phyloP scores from a whole-genome alignment of 2,797 vertebrate species.

The Propithecus perrieri region DNA sequence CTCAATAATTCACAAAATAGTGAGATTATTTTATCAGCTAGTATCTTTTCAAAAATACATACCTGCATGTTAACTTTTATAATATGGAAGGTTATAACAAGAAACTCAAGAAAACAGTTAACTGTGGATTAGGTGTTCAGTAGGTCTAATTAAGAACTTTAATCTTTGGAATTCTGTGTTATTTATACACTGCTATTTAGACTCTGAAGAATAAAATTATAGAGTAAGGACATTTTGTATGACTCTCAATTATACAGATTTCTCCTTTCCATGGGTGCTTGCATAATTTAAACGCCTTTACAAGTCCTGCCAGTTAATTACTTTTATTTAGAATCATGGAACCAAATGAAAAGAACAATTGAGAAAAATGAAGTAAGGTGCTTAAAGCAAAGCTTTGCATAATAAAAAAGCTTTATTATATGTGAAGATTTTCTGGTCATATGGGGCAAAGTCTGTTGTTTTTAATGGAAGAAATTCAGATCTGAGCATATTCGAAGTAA shows the following conservation, averaged over 20 bases:
- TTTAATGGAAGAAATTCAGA: background rate
- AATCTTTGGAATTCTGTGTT: background rate
- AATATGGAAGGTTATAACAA: constrained; percentile 13
- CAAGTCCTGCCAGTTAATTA: background rate
- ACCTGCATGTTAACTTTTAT: background rate
- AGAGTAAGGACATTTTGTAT: background rate
- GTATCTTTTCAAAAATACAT: background rate
- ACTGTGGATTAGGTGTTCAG: background rate
- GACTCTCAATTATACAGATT: background rate
- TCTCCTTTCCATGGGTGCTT: background rate
- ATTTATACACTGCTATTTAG: constrained; percentile 14
- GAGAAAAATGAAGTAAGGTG: background rate
- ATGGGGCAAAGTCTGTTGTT: background rate
- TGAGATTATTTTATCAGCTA: background rate
- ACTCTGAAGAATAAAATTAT: constrained; percentile 30
- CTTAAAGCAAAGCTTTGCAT: background rate
- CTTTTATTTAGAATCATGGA: constrained; percentile 28
- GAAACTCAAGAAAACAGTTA: constrained; percentile 29
- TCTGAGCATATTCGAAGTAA: background rate
- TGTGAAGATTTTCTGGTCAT: background rate
- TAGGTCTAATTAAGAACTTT: constrained; percentile 40
- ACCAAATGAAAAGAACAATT: constrained; percentile 14
- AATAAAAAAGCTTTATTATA: background rate
- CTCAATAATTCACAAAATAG: background rate
- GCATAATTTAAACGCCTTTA: constrained; percentile 36